phyloP scores from a whole-genome alignment of 2,113 vertebrate species.

The Damaliscus lunatus region DNA sequence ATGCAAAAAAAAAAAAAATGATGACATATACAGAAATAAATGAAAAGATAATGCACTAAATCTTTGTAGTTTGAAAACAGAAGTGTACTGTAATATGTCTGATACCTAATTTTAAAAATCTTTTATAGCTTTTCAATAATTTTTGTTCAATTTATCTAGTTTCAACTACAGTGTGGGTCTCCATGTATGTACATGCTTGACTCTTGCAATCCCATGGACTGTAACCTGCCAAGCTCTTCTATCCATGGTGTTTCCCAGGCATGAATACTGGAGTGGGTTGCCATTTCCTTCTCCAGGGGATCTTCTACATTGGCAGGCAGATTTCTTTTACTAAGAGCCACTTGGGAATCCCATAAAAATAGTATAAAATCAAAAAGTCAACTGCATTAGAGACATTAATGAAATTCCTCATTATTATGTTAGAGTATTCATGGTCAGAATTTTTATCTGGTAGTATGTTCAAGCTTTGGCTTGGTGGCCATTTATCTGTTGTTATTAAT shows the following conservation, averaged over 20 bases:
- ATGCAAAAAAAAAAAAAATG: neutral
- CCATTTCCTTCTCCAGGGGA: neutral
- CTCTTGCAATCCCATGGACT: neutral
- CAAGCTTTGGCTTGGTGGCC: neutral
- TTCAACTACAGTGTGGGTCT: neutral
- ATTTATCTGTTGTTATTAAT: neutral
- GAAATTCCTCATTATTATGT: neutral
- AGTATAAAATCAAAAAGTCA: neutral
- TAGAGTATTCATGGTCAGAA: neutral
- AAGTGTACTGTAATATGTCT: neutral
- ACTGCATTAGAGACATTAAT: neutral
- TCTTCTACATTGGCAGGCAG: neutral
- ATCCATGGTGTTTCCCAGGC: neutral
- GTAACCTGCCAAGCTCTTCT: neutral
- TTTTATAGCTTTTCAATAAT: neutral
- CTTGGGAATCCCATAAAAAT: neutral
- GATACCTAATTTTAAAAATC: neutral
- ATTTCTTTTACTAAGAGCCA: neutral
- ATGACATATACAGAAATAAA: neutral
- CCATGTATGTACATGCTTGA: neutral
- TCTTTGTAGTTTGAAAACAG: neutral
- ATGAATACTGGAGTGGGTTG: neutral
- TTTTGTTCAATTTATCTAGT: neutral
- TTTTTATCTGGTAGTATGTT: neutral
- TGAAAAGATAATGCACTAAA: neutral